Base-by-base conservation (phyloP, 92 coral and sea anemone genomes). In the Muricea muricata region DNA sequence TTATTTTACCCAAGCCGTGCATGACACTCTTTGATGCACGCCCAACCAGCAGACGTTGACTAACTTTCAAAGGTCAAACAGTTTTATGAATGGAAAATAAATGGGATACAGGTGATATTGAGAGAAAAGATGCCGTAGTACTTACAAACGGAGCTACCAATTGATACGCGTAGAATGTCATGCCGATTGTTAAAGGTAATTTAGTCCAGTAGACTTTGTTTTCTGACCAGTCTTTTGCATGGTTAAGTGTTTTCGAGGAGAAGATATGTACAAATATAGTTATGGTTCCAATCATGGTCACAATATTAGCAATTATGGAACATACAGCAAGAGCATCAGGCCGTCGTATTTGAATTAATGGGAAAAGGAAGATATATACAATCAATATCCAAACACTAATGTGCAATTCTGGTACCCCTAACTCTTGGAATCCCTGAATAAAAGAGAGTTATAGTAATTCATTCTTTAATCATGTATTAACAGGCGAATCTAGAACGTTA, bases 181-280 rank as follows among this genome's bases (percentile, higher is more conserved):
- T 63, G 29, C 70, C 70, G 23, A 63, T 63, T 9, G 70, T 63
- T 63, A 63, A 63, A 63, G 70, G 70, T 63, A 63, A 26, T 25
- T 63, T 63, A 18, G 70, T 63, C 70, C 70, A 63, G 18, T 28
- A 17, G 30, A 63, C 37, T 63, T 63, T 4, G 21, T 63, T 20
- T 7, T 7, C 31, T 28, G 29, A 20, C 50, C 8, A 45, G 50
- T 45, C 20, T 52, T 52, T 6, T 52, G 4, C 2, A 25, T 20
- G 23, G 60, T 23, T 23, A 25, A 25, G 30, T 32, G 37, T 63
- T 0, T 6, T 63, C 70, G 17, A 35, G 70, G 70, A 63, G 12
- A 63, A 63, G 37, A 63, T 63, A 63, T 25, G 12, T n/a, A 63
- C 70, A 30, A 63, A 63, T 32, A 63, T 30, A 12, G 70, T 28